Evolutionary conservation across 2,888 invertebrate genomes (phyloP).

Genomic region (Polymixis lichenea): DNA sequence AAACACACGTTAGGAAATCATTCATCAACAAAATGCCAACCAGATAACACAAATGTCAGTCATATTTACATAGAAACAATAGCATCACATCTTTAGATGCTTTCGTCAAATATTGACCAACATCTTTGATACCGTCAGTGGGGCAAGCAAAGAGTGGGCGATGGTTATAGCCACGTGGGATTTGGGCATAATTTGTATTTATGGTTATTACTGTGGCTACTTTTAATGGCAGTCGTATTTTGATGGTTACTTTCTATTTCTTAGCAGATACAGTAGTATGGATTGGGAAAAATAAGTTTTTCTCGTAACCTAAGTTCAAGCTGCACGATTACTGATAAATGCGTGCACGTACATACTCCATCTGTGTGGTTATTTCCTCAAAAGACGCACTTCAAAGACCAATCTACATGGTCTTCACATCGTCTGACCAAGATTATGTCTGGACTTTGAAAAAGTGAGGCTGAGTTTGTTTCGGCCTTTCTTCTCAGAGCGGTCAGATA

Average conservation of each 20-base stretch:
- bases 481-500: too few species aligned
- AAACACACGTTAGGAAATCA: slow-evolving; percentile 21
- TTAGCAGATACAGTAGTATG: not conserved
- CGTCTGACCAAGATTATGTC: too few species aligned
- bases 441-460: too few species aligned
- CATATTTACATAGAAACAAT: slow-evolving; percentile 34
- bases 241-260: slow-evolving; percentile 7
- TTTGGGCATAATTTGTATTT: slow-evolving; percentile 27
- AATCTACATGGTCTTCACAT: too few species aligned
- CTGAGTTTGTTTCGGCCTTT: too few species aligned
- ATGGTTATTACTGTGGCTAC: not conserved
- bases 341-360: too few species aligned
- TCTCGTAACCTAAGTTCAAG: too few species aligned
- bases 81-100: slow-evolving; percentile 8
- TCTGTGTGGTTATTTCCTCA: too few species aligned
- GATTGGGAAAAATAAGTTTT: too few species aligned
- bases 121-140: slow-evolving; percentile 22
- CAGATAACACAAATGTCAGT: slow-evolving; percentile 37
- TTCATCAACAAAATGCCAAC: slow-evolving; percentile 18
- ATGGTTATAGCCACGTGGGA: slow-evolving; percentile 39
- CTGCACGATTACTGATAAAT: too few species aligned
- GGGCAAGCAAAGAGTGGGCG: slow-evolving; percentile 43
- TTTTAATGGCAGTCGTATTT: slow-evolving; percentile 1
- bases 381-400: too few species aligned
- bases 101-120: slow-evolving; percentile 42